Evolutionary conservation across 2,797 vertebrate genomes (phyloP).

Genomic region (Micrastur ruficollis): DNA sequence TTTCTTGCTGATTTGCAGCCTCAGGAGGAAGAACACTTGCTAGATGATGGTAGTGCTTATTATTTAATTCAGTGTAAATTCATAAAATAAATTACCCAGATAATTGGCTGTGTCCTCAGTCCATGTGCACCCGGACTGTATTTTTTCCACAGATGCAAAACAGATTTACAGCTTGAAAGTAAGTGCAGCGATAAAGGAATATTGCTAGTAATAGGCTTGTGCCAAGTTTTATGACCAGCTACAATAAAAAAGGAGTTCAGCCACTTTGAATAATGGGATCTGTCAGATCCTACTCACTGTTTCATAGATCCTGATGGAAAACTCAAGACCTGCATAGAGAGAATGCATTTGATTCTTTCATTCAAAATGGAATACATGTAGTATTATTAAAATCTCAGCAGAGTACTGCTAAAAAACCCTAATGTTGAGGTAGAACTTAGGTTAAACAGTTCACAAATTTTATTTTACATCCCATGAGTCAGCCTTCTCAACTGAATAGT

Average conservation of each 20-base stretch:
- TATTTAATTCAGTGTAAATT: slow-evolving; percentile 68
- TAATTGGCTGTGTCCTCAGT: slow-evolving; percentile 59
- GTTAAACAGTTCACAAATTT: background rate
- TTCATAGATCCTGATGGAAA: slow-evolving; percentile 35
- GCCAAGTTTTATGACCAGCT: slow-evolving; percentile 66
- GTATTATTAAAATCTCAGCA: background rate
- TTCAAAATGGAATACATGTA: background rate
- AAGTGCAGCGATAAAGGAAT: slow-evolving; percentile 45
- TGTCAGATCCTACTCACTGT: slow-evolving; percentile 37
- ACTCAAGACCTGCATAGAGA: background rate
- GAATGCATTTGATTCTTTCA: background rate
- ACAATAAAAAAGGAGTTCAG: slow-evolving; percentile 52
- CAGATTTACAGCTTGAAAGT: slow-evolving; percentile 67
- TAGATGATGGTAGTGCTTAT: slow-evolving; percentile 19
- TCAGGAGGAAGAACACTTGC: slow-evolving; percentile 37
- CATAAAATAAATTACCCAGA: slow-evolving; percentile 63
- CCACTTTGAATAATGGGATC: slow-evolving; percentile 47
- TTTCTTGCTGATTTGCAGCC: slow-evolving; percentile 50
- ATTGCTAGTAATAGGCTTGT: slow-evolving; percentile 43
- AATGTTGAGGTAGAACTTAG: background rate
- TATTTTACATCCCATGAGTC: background rate
- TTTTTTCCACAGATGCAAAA: slow-evolving; percentile 55
- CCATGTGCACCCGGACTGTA: background rate
- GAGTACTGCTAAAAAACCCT: background rate
- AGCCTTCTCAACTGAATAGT: background rate